A percentile compares a stretch with the other conserved stretches of the same genome.
phyloP scores from a whole-genome alignment of 2,888 invertebrate genomes.

The Dryocosmus kuriphilus region DNA sequence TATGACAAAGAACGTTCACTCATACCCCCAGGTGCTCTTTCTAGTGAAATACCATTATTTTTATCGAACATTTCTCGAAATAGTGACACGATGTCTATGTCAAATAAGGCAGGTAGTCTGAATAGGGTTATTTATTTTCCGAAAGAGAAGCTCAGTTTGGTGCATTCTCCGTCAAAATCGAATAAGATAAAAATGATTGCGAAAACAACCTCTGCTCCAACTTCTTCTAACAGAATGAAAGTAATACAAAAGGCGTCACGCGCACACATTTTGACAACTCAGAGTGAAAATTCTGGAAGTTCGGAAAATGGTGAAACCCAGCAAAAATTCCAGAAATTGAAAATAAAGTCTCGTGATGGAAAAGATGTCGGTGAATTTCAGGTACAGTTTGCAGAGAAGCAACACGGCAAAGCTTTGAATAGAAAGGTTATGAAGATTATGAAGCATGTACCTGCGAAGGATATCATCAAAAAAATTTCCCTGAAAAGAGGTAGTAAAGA shows the following conservation, averaged over 20 bases:
- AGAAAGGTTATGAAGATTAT: conserved; percentile 55
- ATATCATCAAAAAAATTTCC: not conserved
- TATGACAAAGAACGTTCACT: not conserved
- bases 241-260: conserved; percentile 44
- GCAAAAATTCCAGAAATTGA: conserved; percentile 62
- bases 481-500: not conserved
- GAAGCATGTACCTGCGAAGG: conserved; percentile 38
- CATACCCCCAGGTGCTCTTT: not conserved
- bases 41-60: not conserved
- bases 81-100: no score
- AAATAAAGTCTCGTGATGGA: conserved; percentile 65
- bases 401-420: conserved; percentile 42
- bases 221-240: conserved; percentile 45
- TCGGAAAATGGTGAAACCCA: not conserved
- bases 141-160: not conserved
- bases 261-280: conserved; percentile 23
- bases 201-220: conserved; percentile 42
- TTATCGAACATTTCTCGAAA: no score
- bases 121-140: no score
- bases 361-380: conserved; percentile 70
- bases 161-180: not conserved
- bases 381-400: conserved; percentile 57
- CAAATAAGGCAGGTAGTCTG: no score
- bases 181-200: conserved; percentile 25
- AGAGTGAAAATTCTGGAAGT: not conserved